Conservation (phyloP, 2,113 vertebrate species). For the Percina caprodes region DNA sequence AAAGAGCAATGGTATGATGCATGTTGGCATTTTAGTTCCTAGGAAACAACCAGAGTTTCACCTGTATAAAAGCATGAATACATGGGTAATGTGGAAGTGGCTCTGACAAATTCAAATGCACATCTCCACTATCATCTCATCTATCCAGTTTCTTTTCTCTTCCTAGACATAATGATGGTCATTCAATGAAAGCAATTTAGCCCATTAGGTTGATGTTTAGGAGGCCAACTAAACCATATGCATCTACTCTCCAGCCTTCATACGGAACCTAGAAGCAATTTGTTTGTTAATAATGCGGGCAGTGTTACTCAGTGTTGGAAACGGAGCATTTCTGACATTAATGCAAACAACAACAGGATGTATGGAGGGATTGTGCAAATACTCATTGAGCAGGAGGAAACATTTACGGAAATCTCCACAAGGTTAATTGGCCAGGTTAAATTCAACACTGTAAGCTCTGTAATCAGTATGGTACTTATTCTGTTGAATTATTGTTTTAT, state of each 20-base stretch:
- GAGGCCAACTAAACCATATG: constrained; percentile 57
- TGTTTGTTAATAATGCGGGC: constrained; percentile 69
- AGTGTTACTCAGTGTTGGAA: constrained; percentile 49
- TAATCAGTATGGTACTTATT: constrained; percentile 63
- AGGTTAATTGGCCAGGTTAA: constrained; percentile 71
- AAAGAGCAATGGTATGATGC: constrained; percentile 14
- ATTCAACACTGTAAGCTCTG: constrained; percentile 60
- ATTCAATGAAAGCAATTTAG: constrained; percentile 77
- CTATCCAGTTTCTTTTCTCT: constrained; percentile 60
- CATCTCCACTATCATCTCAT: constrained; percentile 39
- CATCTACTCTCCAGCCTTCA: constrained; percentile 46
- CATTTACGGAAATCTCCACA: constrained; percentile 61
- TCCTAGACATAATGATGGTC: constrained; percentile 43
- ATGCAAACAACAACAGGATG: constrained; percentile 74
- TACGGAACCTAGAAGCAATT: constrained; percentile 58
- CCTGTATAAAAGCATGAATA: constrained; percentile 41
- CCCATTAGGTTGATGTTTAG: constrained; percentile 65
- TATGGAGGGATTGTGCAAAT: constrained; percentile 57
- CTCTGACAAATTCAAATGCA: constrained; percentile 44
- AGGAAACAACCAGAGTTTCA: constrained; percentile 49
- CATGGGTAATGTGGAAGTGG: constrained; percentile 13
- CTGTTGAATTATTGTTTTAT: constrained; percentile 56
- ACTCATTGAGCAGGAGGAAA: constrained; percentile 64
- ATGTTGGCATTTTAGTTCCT: constrained; percentile 39
- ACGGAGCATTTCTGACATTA: constrained; percentile 62